Evolutionary conservation across 2,888 invertebrate genomes (phyloP).

Genomic region (Arge pagana): DNA sequence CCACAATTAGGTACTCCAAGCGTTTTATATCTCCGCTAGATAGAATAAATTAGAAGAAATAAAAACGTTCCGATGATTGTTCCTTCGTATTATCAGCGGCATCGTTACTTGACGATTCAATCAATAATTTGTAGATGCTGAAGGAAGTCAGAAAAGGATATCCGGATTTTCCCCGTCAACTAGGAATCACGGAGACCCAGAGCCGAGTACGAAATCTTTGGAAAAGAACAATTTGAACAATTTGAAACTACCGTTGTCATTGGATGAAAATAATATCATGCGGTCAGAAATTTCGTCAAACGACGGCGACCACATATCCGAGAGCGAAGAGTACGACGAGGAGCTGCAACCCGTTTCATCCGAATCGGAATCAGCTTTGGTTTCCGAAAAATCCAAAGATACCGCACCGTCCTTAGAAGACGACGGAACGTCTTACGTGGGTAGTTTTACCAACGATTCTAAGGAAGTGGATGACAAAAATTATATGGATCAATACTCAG

Average conservation of each 20-base stretch:
- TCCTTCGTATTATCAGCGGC: no score
- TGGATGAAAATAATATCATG: slow-evolving; percentile 39
- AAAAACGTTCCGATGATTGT: no score
- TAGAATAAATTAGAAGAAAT: no score
- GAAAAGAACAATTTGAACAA: slow-evolving; percentile 6
- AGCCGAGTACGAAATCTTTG: background rate
- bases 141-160: background rate
- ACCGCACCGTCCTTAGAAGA: slow-evolving; percentile 5
- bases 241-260: slow-evolving; percentile 26
- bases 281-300: slow-evolving; percentile 26
- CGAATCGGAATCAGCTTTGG: slow-evolving; percentile 6
- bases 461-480: slow-evolving; percentile 43
- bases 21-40: no score
- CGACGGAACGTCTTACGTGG: slow-evolving; percentile 47
- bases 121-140: slow-evolving; percentile 5
- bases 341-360: slow-evolving; percentile 27
- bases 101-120: no score
- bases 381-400: slow-evolving; percentile 10
- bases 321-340: slow-evolving; percentile 35
- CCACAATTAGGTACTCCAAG: no score
- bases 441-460: slow-evolving; percentile 59
- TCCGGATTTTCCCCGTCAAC: background rate
- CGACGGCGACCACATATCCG: slow-evolving; percentile 31
- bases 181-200: background rate
- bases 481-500: slow-evolving; percentile 31